Evolutionary conservation across 2,797 vertebrate genomes (phyloP).

Genomic region (Anguilla megastoma): DNA sequence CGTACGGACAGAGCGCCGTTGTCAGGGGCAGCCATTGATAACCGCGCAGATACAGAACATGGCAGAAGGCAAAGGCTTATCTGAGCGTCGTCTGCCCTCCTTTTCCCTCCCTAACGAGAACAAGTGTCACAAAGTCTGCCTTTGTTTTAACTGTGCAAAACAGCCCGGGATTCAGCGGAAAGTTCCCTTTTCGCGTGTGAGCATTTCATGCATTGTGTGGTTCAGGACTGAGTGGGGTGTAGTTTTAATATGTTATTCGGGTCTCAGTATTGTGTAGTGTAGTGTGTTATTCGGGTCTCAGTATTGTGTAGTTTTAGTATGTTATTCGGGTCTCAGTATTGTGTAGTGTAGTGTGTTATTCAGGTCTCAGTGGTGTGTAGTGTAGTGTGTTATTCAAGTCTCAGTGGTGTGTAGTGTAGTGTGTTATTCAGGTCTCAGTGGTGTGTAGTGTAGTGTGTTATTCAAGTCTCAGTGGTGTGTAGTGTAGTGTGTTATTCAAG

Average conservation of each 20-base stretch:
- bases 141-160: constrained; percentile 46
- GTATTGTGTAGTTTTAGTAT: not conserved
- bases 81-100: constrained; percentile 41
- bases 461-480: no score
- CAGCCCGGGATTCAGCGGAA: constrained; percentile 11
- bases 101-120: constrained; percentile 31
- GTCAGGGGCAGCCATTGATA: constrained; percentile 48
- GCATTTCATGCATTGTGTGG: not conserved
- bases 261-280: no score
- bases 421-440: no score
- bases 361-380: no score
- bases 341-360: not conserved
- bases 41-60: constrained; percentile 38
- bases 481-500: no score
- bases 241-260: not conserved
- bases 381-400: no score
- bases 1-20: constrained; percentile 48
- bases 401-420: no score
- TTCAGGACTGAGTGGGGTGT: not conserved
- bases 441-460: no score
- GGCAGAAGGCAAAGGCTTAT: constrained; percentile 40
- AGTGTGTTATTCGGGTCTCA: not conserved
- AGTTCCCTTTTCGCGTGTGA: not conserved
- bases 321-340: not conserved
- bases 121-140: constrained; percentile 41